These are phyloP conservation scores for Haliclystus octoradiatus DNA, from an alignment of 30 jellyfish, hydroid and myxozoan genomes.

Conservation along the genomic window DNA sequence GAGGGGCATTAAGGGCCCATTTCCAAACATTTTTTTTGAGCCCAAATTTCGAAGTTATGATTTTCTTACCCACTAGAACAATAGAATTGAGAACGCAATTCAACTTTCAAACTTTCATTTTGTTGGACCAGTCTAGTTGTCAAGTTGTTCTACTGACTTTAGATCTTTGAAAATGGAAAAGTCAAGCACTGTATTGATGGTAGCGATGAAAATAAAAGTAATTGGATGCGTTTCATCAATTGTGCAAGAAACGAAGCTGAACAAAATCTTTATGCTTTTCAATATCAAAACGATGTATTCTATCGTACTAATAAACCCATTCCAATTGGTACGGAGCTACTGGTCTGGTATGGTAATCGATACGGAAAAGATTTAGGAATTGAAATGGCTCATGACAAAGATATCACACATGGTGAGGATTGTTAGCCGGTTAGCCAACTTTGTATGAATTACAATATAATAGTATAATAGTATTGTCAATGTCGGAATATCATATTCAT, in stretches of 20 bases:
- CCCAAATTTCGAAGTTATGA: no score
- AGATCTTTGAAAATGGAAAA: not conserved
- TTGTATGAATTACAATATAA: no score
- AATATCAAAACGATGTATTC: not conserved
- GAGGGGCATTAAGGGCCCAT: no score
- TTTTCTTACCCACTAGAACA: no score
- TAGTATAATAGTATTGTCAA: no score
- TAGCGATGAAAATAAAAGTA: not conserved
- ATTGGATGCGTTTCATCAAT: not conserved
- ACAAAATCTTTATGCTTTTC: not conserved
- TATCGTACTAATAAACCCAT: not conserved
- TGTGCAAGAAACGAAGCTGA: not conserved
- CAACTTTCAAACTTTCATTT: no score
- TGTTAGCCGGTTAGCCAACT: not conserved
- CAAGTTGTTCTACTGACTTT: no score
- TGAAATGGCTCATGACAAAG: not conserved
- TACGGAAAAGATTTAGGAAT: not conserved
- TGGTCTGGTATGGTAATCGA: not conserved
- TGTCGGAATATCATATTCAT: no score
- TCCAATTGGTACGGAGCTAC: not conserved
- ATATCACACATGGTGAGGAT: not conserved
- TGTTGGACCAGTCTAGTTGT: no score
- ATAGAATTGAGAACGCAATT: no score
- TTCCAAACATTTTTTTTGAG: no score
- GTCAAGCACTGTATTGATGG: not conserved